A percentile compares a stretch with the other conserved stretches of the same genome.
phyloP scores from a whole-genome alignment of 2,113 vertebrate genomes.

The Ibidorhyncha struthersii region DNA sequence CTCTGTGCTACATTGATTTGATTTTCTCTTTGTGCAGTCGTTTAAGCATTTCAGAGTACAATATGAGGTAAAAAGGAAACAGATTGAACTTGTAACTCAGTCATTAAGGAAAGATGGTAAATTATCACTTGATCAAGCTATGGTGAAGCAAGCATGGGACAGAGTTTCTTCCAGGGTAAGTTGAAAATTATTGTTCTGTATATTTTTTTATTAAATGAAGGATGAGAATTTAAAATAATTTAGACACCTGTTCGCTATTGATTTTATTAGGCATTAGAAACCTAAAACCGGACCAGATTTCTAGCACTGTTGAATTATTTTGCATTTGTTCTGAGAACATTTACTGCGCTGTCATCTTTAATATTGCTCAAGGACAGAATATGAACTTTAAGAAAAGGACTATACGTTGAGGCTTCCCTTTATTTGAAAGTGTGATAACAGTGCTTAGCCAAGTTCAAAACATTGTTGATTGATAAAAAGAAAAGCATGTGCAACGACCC shows the following conservation, averaged over 20 bases:
- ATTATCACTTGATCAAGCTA: constrained; percentile 92
- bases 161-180: constrained; percentile 88
- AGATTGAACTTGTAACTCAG: constrained; percentile 84
- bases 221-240: background rate
- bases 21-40: constrained; percentile 75
- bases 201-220: background rate
- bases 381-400: background rate
- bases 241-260: background rate
- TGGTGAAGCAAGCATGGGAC: constrained; percentile 96
- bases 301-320: background rate
- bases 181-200: background rate
- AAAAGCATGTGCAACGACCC: background rate
- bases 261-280: background rate
- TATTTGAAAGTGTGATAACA: background rate
- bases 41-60: constrained; percentile 92
- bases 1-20: background rate
- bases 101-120: constrained; percentile 89
- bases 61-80: constrained; percentile 92
- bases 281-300: background rate
- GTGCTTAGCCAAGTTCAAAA: background rate
- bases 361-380: background rate
- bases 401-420: background rate
- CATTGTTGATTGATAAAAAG: background rate
- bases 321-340: background rate
- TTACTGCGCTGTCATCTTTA: background rate